Base-by-base conservation (phyloP, 2,888 invertebrate species). In the Andrena trimmerana region DNA sequence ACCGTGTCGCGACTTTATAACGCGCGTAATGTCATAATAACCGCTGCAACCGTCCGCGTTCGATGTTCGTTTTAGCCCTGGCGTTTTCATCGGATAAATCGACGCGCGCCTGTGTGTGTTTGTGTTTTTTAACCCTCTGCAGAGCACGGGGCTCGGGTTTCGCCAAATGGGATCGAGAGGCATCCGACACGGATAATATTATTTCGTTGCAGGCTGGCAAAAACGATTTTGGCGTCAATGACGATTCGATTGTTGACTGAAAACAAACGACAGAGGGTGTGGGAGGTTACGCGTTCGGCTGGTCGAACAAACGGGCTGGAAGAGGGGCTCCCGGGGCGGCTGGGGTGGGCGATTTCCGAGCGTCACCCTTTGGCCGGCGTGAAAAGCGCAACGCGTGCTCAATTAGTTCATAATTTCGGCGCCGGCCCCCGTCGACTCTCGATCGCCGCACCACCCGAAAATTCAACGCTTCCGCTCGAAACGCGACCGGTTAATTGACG, bases 201-300 rank as follows among this genome's bases (percentile, higher is more conserved):
- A 82, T 83, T 85, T 78, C 79, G 78, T 36, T 63, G 85, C 42
- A 27, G 52, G 7, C 57, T 54, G 67, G 78, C 79, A 81, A 86
- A 81, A 89, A 89, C 90, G 86, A 89, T 86, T 87, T 84, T 69
- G 33, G 78, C 84, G 72, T 81, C 86, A 77, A 81, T 83, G 85
- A 87, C 82, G 83, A 87, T 87, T 89, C 83, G 81, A 63, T 78
- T 81, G 75, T 77, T 66, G 65, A 60, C 42, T 29, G 76, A 42
- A 78, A 77, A 71, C 80, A 79, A 83, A 81, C 75, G 68, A 69
- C 57, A 2, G 24, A 42, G 33, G 10, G 29, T 16, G 42, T 13
- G 42, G 42, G 42, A 16, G 24, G 48, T 63, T 24, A 57, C 57
- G 50, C 59, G 48, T 60, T 52, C 65, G 50, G 33, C 16, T 31